Conservation (phyloP, 2,113 vertebrate species). For the Neogobius melanostomus region DNA sequence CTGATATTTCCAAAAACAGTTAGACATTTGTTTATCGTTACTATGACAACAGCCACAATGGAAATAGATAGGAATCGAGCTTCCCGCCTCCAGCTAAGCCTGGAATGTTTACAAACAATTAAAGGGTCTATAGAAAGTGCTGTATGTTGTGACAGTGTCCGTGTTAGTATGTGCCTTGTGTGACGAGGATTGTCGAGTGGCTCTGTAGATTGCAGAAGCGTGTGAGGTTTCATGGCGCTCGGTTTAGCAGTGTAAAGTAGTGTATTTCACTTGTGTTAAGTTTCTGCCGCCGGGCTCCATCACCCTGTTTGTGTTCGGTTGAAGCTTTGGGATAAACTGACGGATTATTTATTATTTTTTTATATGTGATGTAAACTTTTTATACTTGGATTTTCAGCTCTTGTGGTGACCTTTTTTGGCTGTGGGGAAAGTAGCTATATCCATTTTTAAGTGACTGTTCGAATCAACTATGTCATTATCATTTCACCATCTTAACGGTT, state of each 20-base stretch:
- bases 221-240: slow-evolving; percentile 68
- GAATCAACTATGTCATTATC: slow-evolving; percentile 17
- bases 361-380: slow-evolving; percentile 37
- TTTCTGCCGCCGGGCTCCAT: slow-evolving; percentile 67
- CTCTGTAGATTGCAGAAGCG: slow-evolving; percentile 64
- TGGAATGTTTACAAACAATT: too few species aligned
- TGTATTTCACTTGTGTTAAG: slow-evolving; percentile 9
- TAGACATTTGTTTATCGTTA: too few species aligned
- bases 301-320: slow-evolving; percentile 55
- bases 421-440: slow-evolving; percentile 31
- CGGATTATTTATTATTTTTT: slow-evolving; percentile 42
- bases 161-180: slow-evolving; percentile 48
- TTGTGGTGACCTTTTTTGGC: slow-evolving; percentile 57
- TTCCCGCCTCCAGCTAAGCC: too few species aligned
- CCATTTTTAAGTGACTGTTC: slow-evolving; percentile 9
- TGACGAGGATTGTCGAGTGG: slow-evolving; percentile 48
- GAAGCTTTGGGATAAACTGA: slow-evolving; percentile 39
- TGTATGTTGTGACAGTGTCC: not conserved
- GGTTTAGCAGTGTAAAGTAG: slow-evolving; percentile 36
- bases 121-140: too few species aligned
- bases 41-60: too few species aligned
- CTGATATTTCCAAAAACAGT: too few species aligned
- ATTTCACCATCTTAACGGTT: slow-evolving; percentile 57
- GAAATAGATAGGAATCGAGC: too few species aligned
- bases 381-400: slow-evolving; percentile 59